Evolutionary conservation across 2,797 vertebrate species (phyloP).

Genomic region (Triplophysa bombifrons): DNA sequence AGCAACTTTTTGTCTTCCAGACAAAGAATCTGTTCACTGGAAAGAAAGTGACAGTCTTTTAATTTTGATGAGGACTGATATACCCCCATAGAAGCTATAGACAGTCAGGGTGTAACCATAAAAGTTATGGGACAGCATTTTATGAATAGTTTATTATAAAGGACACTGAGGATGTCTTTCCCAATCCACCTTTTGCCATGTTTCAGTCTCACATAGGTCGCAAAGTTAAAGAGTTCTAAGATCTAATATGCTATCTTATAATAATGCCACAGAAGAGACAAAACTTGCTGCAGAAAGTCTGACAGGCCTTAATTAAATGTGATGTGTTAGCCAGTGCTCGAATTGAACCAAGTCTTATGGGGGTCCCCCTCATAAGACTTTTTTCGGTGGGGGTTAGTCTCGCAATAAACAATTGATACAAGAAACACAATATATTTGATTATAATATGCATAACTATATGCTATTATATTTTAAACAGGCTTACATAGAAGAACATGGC

Average conservation of each 20-base stretch:
- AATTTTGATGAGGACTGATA: conserved; percentile 33
- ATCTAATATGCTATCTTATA: conserved; percentile 10
- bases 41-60: conserved; percentile 31
- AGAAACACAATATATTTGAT: too few relatives aligned
- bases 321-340: neutral
- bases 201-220: conserved; percentile 4
- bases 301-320: conserved; percentile 24
- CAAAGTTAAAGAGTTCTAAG: neutral
- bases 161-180: conserved; percentile 39
- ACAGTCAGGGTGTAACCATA: conserved; percentile 44
- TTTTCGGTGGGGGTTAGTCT: too few relatives aligned
- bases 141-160: conserved; percentile 47
- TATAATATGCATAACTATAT: too few relatives aligned
- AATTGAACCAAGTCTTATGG: too few relatives aligned
- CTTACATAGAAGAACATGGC: too few relatives aligned
- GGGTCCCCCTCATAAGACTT: too few relatives aligned
- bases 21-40: conserved; percentile 10
- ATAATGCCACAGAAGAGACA: conserved; percentile 7
- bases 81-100: conserved; percentile 49
- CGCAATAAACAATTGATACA: too few relatives aligned
- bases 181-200: conserved; percentile 28
- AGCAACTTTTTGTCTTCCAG: neutral
- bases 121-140: conserved; percentile 40
- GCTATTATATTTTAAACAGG: too few relatives aligned
- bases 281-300: conserved; percentile 17